A percentile compares a stretch with the other conserved stretches of the same genome.
These are phyloP conservation scores for Dilophus febrilis DNA, from an alignment of 2,888 invertebrate genomes.

Conservation along the genomic window DNA sequence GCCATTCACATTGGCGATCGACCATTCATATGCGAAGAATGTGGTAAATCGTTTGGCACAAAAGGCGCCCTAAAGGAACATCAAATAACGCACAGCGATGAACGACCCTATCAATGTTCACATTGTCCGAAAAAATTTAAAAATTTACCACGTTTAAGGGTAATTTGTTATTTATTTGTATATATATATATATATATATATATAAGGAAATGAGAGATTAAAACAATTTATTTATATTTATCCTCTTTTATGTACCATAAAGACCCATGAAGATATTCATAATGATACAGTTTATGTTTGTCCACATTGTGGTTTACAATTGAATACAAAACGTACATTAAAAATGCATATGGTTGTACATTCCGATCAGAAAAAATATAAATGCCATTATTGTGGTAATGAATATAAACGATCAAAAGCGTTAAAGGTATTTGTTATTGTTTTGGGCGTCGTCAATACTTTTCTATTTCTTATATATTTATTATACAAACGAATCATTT, in stretches of 20 bases:
- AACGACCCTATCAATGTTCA: constrained; percentile 29
- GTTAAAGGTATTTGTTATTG: constrained; percentile 8
- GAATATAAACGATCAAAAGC: constrained; percentile 29
- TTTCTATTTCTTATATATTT: neutral
- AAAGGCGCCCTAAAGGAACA: constrained; percentile 33
- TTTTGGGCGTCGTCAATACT: too few relatives aligned
- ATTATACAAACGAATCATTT: constrained; percentile 9
- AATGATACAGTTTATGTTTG: constrained; percentile 27
- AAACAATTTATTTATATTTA: too few relatives aligned
- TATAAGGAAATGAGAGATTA: too few relatives aligned
- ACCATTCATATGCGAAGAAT: constrained; percentile 32
- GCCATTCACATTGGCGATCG: constrained; percentile 24
- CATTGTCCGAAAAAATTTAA: constrained; percentile 26
- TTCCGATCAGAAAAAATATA: constrained; percentile 23
- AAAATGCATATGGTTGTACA: constrained; percentile 30
- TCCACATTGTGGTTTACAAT: constrained; percentile 25
- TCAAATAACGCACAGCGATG: constrained; percentile 31
- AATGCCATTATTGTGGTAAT: constrained; percentile 25
- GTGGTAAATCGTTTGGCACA: constrained; percentile 31
- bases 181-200: too few relatives aligned
- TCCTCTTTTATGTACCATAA: too few relatives aligned
- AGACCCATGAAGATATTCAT: constrained; percentile 30
- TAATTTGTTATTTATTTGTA: too few relatives aligned
- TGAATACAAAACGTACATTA: constrained; percentile 32
- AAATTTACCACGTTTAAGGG: constrained; percentile 21